phyloP scores from a whole-genome alignment of 2,113 vertebrate species.

The Macquaria australasica region DNA sequence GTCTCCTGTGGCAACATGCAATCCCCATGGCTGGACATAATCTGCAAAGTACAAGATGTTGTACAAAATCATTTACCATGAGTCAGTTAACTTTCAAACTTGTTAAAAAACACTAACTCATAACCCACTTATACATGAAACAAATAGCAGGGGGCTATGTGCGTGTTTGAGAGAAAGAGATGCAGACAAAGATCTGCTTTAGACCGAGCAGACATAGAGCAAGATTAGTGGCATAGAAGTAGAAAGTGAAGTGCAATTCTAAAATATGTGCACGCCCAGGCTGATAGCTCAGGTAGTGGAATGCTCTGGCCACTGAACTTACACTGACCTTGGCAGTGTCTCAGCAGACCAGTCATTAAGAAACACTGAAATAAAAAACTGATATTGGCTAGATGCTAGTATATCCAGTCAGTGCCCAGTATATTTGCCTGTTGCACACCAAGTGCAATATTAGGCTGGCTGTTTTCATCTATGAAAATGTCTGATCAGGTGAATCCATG shows the following conservation, averaged over 20 bases:
- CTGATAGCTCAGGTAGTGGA: too few species aligned
- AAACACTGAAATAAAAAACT: too few species aligned
- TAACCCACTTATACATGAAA: not conserved
- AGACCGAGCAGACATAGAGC: too few species aligned
- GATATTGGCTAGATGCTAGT: too few species aligned
- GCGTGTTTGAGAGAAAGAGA: not conserved
- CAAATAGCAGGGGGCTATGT: not conserved
- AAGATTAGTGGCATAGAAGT: not conserved
- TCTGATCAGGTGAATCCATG: too few species aligned
- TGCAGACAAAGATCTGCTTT: not conserved
- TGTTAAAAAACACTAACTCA: not conserved
- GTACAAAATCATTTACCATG: not conserved
- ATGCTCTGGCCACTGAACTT: not conserved
- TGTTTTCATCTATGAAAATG: too few species aligned
- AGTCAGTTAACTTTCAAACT: not conserved
- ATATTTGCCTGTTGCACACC: too few species aligned
- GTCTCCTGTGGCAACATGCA: not conserved
- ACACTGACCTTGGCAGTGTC: not conserved
- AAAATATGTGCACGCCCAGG: too few species aligned
- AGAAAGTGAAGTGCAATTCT: not conserved
- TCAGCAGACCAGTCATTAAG: not conserved
- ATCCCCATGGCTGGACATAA: not conserved
- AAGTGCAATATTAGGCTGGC: too few species aligned
- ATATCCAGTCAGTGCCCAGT: too few species aligned
- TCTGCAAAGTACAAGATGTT: not conserved